Percentiles rank a stretch among this genome's conserved stretches.
phyloP scores from a whole-genome alignment of 2,888 invertebrate genomes.

The Sinotaia quadrata region DNA sequence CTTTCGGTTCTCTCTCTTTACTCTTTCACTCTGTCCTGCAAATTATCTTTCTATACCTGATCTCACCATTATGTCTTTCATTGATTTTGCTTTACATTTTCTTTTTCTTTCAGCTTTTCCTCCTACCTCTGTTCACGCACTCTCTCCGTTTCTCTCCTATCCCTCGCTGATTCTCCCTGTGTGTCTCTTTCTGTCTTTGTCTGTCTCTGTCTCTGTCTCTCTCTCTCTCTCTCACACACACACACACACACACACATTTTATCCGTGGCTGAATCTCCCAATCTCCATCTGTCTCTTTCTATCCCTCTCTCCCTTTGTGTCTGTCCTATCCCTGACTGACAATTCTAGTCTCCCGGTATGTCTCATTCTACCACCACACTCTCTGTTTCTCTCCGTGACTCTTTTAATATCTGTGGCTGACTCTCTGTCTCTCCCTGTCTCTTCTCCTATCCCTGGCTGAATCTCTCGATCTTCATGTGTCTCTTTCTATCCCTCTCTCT shows the following conservation, averaged over 20 bases:
- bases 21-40: background rate
- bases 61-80: background rate
- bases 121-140: background rate
- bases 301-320: no score
- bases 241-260: background rate
- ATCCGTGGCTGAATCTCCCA: background rate
- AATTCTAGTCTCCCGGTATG: no score
- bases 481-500: conserved; percentile 11
- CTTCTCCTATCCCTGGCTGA: no score
- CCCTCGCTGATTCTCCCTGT: background rate
- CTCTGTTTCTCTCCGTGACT: no score
- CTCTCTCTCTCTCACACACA: background rate
- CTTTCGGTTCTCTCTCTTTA: background rate
- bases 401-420: no score
- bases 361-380: no score
- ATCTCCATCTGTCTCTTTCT: background rate
- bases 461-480: no score
- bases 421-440: no score
- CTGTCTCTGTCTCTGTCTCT: background rate
- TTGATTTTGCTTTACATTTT: background rate
- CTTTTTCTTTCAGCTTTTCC: background rate
- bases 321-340: no score
- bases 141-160: background rate
- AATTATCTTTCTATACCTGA: no score
- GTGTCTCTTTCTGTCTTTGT: background rate